A percentile compares a stretch with the other conserved stretches of the same genome.
phyloP scores from a whole-genome alignment of 2,888 invertebrate species.

The Venusia cambrica region DNA sequence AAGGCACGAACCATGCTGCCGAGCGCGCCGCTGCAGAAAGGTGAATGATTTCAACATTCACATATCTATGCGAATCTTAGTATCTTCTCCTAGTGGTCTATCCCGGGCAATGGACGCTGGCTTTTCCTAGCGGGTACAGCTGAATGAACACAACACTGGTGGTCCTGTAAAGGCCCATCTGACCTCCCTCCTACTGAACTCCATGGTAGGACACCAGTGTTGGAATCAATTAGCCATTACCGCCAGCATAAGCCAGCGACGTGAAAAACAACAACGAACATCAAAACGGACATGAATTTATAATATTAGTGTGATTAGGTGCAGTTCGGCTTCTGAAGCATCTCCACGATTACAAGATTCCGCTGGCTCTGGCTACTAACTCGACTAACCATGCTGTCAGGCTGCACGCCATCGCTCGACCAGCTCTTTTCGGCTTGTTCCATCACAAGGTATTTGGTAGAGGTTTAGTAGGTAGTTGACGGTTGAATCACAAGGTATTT shows the following conservation, averaged over 20 bases:
- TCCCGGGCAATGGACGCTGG: neutral
- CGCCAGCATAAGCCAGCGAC: too few relatives aligned
- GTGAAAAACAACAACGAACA: too few relatives aligned
- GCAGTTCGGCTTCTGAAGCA: constrained; percentile 88
- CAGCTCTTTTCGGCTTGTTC: constrained; percentile 84
- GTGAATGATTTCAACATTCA: too few relatives aligned
- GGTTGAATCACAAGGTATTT: too few relatives aligned
- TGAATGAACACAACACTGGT: too few relatives aligned
- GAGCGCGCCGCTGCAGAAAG: constrained; percentile 80
- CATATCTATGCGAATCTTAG: too few relatives aligned
- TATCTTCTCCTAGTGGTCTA: neutral
- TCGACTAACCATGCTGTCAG: constrained; percentile 85
- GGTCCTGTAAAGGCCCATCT: too few relatives aligned
- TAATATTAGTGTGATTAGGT: constrained; percentile 71
- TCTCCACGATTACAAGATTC: constrained; percentile 85
- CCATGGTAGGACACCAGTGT: too few relatives aligned
- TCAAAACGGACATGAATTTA: neutral
- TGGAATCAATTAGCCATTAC: too few relatives aligned
- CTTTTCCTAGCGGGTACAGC: too few relatives aligned
- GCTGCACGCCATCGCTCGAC: constrained; percentile 81
- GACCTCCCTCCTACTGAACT: too few relatives aligned
- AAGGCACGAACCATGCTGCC: constrained; percentile 72
- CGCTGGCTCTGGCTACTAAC: constrained; percentile 93
- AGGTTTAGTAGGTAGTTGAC: too few relatives aligned
- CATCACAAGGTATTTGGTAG: constrained; percentile 86